phyloP scores from a whole-genome alignment of 2,797 vertebrate genomes.

The Cyprinodon diabolis region DNA sequence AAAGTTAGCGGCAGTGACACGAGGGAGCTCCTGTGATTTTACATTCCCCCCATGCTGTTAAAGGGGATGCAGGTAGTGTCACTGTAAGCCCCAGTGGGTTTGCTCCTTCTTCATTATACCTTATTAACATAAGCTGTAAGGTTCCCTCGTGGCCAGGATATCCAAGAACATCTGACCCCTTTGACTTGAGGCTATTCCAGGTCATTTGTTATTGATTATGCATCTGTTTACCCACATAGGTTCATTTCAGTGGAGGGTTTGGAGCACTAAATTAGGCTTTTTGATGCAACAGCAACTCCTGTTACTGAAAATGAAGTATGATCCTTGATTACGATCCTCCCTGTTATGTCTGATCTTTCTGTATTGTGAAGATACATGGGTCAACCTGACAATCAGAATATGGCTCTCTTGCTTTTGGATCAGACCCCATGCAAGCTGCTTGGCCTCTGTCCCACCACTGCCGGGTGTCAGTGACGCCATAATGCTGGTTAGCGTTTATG shows the following conservation, averaged over 20 bases:
- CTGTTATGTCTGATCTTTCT: neutral
- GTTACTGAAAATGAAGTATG: neutral
- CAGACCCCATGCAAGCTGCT: too few relatives aligned
- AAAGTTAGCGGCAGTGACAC: conserved; percentile 3
- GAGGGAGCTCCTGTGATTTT: neutral
- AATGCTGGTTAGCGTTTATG: too few relatives aligned
- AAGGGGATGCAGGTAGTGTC: conserved; percentile 3
- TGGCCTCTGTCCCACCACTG: too few relatives aligned
- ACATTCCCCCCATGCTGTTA: neutral
- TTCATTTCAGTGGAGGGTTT: conserved; percentile 9
- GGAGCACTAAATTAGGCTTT: neutral
- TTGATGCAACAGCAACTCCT: neutral
- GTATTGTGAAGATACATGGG: neutral
- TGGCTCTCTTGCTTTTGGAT: too few relatives aligned
- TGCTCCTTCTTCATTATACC: conserved; percentile 12
- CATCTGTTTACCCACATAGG: conserved; percentile 32
- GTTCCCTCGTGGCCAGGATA: conserved; percentile 18
- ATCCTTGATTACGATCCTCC: neutral
- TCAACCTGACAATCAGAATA: too few relatives aligned
- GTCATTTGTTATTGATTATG: conserved; percentile 60
- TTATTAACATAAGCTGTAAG: conserved; percentile 28
- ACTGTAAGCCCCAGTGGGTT: conserved; percentile 19
- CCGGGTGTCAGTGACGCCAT: too few relatives aligned
- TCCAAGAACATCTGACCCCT: conserved; percentile 63
- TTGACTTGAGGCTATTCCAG: conserved; percentile 55